Evolutionary conservation across 23 tunicate genomes (phyloP), one percentile per base, ranked within the genome.

Genomic region (Halocynthia aurantium): DNA sequence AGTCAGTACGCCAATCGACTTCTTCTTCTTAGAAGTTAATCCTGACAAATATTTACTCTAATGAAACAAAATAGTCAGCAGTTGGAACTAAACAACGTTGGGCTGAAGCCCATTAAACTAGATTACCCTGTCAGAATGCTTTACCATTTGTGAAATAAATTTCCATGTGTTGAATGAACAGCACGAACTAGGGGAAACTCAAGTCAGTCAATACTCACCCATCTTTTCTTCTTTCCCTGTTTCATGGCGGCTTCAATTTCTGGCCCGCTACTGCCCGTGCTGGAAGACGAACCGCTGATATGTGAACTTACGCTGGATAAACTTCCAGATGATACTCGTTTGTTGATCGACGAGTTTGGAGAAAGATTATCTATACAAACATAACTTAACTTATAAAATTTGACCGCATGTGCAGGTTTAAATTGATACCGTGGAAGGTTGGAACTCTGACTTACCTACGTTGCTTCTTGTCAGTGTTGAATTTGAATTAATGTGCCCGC

Each of bases 251-350:
- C 69, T 57, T 49, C 62, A 22, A 54, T 81, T 81, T n/a, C 74
- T 66, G 53, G 77, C 82, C 76, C 77, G 55, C 96, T 89, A 31
- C 86, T 81, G 17, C 84, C 80, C 9, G 96, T 82, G 57, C 85
- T 76, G 21, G 85, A 72, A 8, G 85, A 80, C 17, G 96, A 89
- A 58, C 79, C 83, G 85, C 96, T 89, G 63, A 84, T 86, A 80
- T 89, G 96, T 75, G 96, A 89, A 76, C 96, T 89, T 83, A 89
- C 83, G 81, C 85, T 78, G 22, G 96, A 89, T 50, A 89, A 21
- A 76, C 96, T 89, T 84, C 96, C 96, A 76, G 96, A 89, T 53
- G 96, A 89, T 8, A 84, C 78, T 70, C 96, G 82, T 62, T 89
- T 89, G 65, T 70, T 72, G 83, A 87, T 70, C 56, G 83, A 17